Base-by-base conservation (phyloP, 2,888 invertebrate genomes). In the Chloromyia formosa region DNA sequence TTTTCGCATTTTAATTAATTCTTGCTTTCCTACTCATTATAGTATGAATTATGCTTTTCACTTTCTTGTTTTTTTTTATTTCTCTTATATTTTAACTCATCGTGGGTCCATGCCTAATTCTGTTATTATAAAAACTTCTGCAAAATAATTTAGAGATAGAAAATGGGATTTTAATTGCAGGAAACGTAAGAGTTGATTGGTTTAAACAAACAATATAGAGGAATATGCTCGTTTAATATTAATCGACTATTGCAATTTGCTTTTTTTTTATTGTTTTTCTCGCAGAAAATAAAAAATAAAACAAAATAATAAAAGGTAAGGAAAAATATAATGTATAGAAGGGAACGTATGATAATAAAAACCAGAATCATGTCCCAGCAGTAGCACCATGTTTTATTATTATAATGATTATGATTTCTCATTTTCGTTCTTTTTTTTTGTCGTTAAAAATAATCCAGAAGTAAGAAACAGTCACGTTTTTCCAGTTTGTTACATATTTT, bases 261-360 rank as follows among this genome's bases (percentile, higher is more conserved):
- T n/a, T n/a, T n/a, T n/a, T n/a, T n/a, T n/a, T n/a, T n/a, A n/a
- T 49, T 49, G 12, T 2, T 12, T 49, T n/a, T 49, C 12, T 49
- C n/a, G 40, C 27, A 62, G 40, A 40, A 18, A 49, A 7, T 49
- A 49, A 12, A 49, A 27, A 20, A 23, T n/a, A 60, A 60, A 60
- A 54, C 53, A 49, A 3, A 4, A 35, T 35, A 2, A 35, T 53
- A 23, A 69, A 27, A 18, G 22, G n/a, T 27, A 54, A 53, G 27
- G 22, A 69, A 1, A 54, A 53, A 69, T 1, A 54, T 4, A 53
- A 54, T 69, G 18, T 10, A 40, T n/a, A 42, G 49, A 20, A 61
- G 66, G 27, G 66, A 66, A 66, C 66, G 66, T 66, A 66, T 66
- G 66, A 71, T 69, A 71, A 71, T 71, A 69, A 69, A 69, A 71